These are phyloP conservation scores for Pachypeltis micranthus DNA, from an alignment of 1,140 invertebrate species.

Conservation along the genomic window DNA sequence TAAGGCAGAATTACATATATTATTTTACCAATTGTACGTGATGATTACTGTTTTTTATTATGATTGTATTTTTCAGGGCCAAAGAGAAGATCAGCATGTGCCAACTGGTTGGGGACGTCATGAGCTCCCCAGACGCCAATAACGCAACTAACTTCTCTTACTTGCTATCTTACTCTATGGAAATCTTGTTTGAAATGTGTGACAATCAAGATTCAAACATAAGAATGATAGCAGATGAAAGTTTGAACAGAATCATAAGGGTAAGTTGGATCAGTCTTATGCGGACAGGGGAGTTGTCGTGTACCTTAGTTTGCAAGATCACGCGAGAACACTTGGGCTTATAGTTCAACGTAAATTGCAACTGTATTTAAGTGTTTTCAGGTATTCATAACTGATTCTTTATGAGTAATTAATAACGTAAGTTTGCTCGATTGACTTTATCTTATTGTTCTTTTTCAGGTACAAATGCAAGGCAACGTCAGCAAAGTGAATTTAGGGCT, in stretches of 20 bases:
- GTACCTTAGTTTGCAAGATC: too few relatives aligned
- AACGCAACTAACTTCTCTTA: conserved; percentile 48
- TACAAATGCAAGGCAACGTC: conserved; percentile 49
- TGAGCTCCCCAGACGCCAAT: conserved; percentile 44
- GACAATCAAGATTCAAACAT: conserved; percentile 68
- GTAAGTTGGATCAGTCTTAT: conserved; percentile 31
- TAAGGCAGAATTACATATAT: background rate
- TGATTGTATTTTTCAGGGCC: conserved; percentile 36
- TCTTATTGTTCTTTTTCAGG: conserved; percentile 33
- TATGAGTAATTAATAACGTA: too few relatives aligned
- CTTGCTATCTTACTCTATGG: conserved; percentile 54
- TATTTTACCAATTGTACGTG: background rate
- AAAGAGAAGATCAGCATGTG: conserved; percentile 61
- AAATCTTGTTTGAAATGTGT: conserved; percentile 55
- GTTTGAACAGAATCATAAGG: conserved; percentile 63
- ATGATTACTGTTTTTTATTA: background rate
- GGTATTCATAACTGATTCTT: too few relatives aligned
- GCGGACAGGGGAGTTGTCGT: background rate
- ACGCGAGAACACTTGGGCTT: too few relatives aligned
- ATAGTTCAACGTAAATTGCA: too few relatives aligned
- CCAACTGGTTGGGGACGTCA: conserved; percentile 51
- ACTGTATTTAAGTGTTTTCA: too few relatives aligned
- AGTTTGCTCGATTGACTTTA: too few relatives aligned
- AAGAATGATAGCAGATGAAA: conserved; percentile 65
- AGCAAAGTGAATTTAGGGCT: conserved; percentile 62